A percentile compares a stretch with the other conserved stretches of the same genome.
phyloP scores from a whole-genome alignment of 2,113 vertebrate species.

The Genyomyrus donnyi region DNA sequence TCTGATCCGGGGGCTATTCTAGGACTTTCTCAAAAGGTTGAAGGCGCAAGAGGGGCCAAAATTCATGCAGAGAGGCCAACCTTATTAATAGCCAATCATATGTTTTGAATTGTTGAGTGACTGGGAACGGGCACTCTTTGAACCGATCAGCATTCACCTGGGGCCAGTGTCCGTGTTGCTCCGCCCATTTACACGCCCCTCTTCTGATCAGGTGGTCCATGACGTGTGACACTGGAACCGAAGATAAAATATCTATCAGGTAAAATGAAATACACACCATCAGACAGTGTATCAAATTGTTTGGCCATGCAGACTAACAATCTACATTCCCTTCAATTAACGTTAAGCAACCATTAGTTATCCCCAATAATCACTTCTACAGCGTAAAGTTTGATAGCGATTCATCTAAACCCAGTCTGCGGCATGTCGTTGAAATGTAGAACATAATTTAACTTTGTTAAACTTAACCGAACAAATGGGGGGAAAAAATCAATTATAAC shows the following conservation, averaged over 20 bases:
- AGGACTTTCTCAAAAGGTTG: background rate
- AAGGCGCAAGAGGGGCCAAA: background rate
- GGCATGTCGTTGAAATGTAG: background rate
- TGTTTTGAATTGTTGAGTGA: background rate
- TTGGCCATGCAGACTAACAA: background rate
- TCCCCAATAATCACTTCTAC: background rate
- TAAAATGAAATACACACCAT: background rate
- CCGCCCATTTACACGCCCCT: background rate
- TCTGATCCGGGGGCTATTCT: background rate
- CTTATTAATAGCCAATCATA: background rate
- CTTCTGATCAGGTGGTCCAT: background rate
- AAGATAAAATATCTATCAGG: background rate
- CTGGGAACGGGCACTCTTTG: background rate
- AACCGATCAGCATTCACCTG: background rate
- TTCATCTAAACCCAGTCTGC: background rate
- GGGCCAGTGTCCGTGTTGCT: background rate
- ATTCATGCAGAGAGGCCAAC: background rate
- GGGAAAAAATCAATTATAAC: conserved; percentile 2
- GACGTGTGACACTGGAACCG: background rate
- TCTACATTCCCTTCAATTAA: background rate
- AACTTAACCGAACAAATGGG: conserved; percentile 3
- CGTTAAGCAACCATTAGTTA: background rate
- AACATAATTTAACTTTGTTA: conserved; percentile 15
- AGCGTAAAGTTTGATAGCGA: background rate
- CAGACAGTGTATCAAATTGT: background rate